Evolutionary conservation across 2,888 invertebrate genomes (phyloP).

Genomic region (Seladonia tumulorum): DNA sequence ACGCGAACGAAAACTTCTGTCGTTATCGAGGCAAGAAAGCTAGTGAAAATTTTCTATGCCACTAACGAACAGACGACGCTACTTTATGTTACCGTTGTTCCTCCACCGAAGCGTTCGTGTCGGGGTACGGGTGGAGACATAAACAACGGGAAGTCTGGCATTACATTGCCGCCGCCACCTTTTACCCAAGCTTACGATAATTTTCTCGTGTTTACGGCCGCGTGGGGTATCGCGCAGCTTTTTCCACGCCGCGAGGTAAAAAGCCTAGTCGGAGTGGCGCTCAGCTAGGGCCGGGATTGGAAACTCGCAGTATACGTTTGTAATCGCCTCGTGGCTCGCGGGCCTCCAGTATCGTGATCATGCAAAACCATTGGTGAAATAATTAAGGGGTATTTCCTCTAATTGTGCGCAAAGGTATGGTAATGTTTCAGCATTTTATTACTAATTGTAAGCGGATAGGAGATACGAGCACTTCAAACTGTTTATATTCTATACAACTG

Average conservation of each 20-base stretch:
- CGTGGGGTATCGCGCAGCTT: slow-evolving; percentile 61
- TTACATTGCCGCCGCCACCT: slow-evolving; percentile 61
- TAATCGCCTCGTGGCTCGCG: slow-evolving; percentile 7
- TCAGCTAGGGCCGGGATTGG: slow-evolving; percentile 31
- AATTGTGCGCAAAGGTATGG: background rate
- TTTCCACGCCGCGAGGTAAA: slow-evolving; percentile 50
- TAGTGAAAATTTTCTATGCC: slow-evolving; percentile 12
- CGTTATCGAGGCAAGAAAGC: background rate
- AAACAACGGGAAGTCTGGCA: slow-evolving; percentile 53
- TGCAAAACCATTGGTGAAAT: slow-evolving; percentile 24
- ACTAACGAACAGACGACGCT: slow-evolving; percentile 41
- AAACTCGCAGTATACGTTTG: slow-evolving; percentile 26
- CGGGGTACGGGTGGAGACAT: slow-evolving; percentile 16
- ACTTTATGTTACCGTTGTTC: slow-evolving; percentile 39
- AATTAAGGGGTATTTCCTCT: background rate
- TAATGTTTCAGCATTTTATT: background rate
- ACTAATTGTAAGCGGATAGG: background rate
- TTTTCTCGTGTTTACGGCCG: slow-evolving; percentile 73
- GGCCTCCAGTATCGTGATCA: background rate
- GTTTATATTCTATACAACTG: background rate
- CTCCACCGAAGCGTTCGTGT: background rate
- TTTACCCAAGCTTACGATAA: slow-evolving; percentile 70
- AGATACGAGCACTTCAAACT: background rate
- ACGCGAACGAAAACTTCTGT: background rate
- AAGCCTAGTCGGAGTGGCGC: slow-evolving; percentile 22